Evolutionary conservation across 35 echinoderm and acorn worm species (phyloP), one percentile per base, ranked within the genome.

Genomic region (Anneissia japonica): DNA sequence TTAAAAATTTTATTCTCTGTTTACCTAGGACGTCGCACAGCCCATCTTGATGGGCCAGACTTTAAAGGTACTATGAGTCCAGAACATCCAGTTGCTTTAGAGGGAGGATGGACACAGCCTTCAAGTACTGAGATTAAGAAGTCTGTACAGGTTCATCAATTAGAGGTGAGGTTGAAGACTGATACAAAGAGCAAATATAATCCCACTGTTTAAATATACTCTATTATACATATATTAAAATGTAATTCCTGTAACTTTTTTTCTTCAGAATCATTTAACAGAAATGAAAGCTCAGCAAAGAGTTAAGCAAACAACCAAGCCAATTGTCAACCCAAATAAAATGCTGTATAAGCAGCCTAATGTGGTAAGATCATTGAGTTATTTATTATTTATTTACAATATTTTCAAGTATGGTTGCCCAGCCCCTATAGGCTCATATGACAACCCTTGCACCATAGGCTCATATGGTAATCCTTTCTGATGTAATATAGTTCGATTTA

Each of bases 41-140:
- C 83, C 45, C 89, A 89, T 30, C 37, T 86, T 34, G 89, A 94
- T 34, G 75, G 79, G 0, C 92, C 96, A 34, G 84, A 94, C 21
- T 92, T 91, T 31, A 86, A 91, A 11, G 79, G 89, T 4, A 99
- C 96, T 37, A 40, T 99, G 6, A 94, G 92, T 76, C 89, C 96
- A 0, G 92, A 94, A 39, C 85, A 90, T 16, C 96, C 96, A 31
- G 96, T 99, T 16, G 37, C 92, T 23, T 86, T 99, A n/a, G 92
- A 99, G 34, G 96, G 96, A 35, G 96, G 96, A 4, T 99, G 96
- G 96, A 99, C 92, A 16, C 86, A 90, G 36, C 96, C 96, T 6
- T 74, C 89, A 26, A 73, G 83, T 2, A 78, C 73, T 36, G 96
- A 99, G 39, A 77, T 99, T 74, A 88, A 83, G 51, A 99, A 94